These are phyloP conservation scores for Eurystomus glaucurus DNA, from an alignment of 2,797 vertebrate genomes.

Conservation along the genomic window DNA sequence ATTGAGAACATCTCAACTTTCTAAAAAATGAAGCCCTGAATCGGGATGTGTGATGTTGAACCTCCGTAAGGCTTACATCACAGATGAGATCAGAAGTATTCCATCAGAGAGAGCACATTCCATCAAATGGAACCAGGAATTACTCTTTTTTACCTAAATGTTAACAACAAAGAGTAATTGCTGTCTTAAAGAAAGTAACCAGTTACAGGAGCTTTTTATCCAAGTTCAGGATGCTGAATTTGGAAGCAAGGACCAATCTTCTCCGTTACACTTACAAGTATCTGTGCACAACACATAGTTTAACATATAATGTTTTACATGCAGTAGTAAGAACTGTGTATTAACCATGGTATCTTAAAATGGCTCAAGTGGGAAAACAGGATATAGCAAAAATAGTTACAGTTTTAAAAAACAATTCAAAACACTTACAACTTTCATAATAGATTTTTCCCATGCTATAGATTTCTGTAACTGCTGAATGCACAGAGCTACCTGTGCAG, in stretches of 20 bases:
- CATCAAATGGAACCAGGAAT: background rate
- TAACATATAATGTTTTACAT: conserved; percentile 8
- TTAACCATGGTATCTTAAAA: conserved; percentile 17
- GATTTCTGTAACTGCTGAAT: conserved; percentile 99
- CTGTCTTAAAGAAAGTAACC: background rate
- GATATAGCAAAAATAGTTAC: conserved; percentile 61
- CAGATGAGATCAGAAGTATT: background rate
- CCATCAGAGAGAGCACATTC: background rate
- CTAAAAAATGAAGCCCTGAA: conserved; percentile 34
- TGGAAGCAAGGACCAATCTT: background rate
- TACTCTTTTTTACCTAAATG: background rate
- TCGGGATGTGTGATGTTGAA: background rate
- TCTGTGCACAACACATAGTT: background rate
- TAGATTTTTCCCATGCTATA: conserved; percentile 99
- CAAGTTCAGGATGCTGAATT: conserved; percentile 1
- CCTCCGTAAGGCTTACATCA: background rate
- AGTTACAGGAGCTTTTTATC: background rate
- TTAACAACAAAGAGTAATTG: background rate
- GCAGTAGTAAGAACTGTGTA: conserved; percentile 23
- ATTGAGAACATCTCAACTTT: background rate
- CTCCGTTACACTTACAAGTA: background rate
- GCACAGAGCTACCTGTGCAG: conserved; percentile 97
- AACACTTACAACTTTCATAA: conserved; percentile 99
- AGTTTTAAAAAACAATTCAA: conserved; percentile 16
- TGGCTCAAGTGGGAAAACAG: conserved; percentile 20